phyloP scores from a whole-genome alignment of 2,888 invertebrate genomes.

The Drosophila antonietae region DNA sequence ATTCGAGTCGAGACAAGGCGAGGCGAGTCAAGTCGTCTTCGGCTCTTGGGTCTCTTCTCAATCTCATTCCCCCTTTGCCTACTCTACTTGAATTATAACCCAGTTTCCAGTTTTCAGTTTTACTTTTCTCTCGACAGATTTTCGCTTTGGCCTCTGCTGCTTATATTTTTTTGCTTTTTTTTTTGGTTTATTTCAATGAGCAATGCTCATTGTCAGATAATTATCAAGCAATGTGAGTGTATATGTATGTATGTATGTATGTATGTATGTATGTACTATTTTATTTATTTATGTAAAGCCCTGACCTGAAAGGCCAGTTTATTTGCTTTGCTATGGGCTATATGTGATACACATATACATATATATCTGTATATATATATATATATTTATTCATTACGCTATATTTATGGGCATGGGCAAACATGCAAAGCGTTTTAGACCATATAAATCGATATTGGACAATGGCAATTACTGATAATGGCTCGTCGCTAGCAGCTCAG shows the following conservation, averaged over 20 bases:
- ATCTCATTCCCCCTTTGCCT: constrained; percentile 26
- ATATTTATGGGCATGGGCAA: constrained; percentile 38
- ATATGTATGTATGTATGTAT: constrained; percentile 7
- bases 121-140: constrained; percentile 37
- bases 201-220: constrained; percentile 74
- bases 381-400: constrained; percentile 17
- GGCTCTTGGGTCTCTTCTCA: not conserved
- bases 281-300: constrained; percentile 56
- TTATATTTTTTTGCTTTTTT: constrained; percentile 10
- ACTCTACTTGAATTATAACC: constrained; percentile 45
- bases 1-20: constrained; percentile 46
- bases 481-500: constrained; percentile 25
- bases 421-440: constrained; percentile 68
- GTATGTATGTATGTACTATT: not conserved
- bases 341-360: not conserved
- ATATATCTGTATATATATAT: not conserved
- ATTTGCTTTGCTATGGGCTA: constrained; percentile 52
- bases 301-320: constrained; percentile 70
- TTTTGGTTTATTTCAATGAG: constrained; percentile 45
- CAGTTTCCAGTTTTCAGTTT: constrained; percentile 40
- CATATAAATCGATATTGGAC: constrained; percentile 72
- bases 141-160: constrained; percentile 38
- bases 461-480: constrained; percentile 75
- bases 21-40: constrained; percentile 30
- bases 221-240: constrained; percentile 64